phyloP scores from a whole-genome alignment of 2,888 invertebrate species.

The Machimus atricapillus region DNA sequence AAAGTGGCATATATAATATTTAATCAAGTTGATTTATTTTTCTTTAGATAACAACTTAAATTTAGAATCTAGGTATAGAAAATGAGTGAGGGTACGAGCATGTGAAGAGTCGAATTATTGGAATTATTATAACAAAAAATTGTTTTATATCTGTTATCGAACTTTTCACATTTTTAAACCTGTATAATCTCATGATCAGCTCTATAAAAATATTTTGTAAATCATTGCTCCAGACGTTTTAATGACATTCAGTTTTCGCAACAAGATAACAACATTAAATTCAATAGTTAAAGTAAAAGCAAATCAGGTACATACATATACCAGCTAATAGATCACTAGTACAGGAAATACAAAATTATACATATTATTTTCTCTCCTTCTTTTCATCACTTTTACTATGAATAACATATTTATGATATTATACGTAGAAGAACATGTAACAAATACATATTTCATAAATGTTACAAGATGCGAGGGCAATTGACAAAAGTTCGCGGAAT shows the following conservation, averaged over 20 bases:
- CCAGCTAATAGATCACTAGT: background rate
- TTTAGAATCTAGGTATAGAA: background rate
- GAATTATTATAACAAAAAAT: background rate
- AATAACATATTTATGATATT: too few relatives aligned
- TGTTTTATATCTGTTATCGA: background rate
- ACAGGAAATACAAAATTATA: background rate
- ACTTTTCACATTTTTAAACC: background rate
- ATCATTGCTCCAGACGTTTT: background rate
- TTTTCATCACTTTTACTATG: background rate
- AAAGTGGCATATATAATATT: background rate
- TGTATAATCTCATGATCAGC: background rate
- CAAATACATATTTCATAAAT: too few relatives aligned
- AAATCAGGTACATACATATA: background rate
- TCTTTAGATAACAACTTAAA: background rate
- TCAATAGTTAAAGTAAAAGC: background rate
- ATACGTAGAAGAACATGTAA: too few relatives aligned
- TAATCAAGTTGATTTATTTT: background rate
- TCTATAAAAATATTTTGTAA: background rate
- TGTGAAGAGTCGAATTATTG: background rate
- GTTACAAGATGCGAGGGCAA: too few relatives aligned
- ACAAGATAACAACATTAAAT: background rate
- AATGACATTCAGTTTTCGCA: background rate
- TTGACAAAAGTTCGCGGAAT: too few relatives aligned
- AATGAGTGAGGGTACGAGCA: background rate
- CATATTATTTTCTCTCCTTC: background rate